Evolutionary conservation across 2,113 vertebrate species (phyloP).

Genomic region (Vimba vimba): DNA sequence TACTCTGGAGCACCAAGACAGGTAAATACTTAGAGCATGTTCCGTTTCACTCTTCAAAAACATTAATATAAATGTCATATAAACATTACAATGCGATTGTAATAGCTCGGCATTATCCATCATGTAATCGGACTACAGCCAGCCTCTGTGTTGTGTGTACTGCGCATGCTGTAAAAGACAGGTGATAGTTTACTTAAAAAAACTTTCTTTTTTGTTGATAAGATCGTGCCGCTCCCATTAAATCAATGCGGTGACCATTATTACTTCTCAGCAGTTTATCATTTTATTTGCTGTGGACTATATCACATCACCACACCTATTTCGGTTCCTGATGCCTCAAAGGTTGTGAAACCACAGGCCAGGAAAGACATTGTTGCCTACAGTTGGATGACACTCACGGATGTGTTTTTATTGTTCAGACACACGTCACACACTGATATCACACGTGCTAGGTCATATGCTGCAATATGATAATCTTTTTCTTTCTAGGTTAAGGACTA

Average conservation of each 20-base stretch:
- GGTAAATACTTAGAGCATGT: constrained; percentile 62
- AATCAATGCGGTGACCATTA: neutral
- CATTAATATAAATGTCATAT: neutral
- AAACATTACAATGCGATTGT: neutral
- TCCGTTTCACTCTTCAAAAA: neutral
- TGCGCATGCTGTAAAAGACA: neutral
- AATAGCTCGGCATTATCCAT: neutral
- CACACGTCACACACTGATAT: neutral
- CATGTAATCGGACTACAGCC: no score
- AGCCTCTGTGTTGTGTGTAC: neutral
- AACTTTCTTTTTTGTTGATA: neutral
- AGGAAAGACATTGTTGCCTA: neutral
- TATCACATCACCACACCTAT: constrained; percentile 12
- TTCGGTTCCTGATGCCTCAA: neutral
- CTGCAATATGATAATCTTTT: neutral
- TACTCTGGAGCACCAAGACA: constrained; percentile 80
- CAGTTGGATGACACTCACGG: neutral
- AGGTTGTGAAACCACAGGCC: neutral
- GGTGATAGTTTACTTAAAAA: neutral
- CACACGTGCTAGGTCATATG: neutral
- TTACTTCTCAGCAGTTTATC: constrained; percentile 2
- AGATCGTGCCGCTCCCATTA: neutral
- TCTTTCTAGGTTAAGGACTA: constrained; percentile 78
- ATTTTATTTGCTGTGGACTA: neutral
- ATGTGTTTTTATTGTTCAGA: neutral